Base-by-base conservation (phyloP, 2,888 invertebrate genomes). In the Oxystoma pomonae region DNA sequence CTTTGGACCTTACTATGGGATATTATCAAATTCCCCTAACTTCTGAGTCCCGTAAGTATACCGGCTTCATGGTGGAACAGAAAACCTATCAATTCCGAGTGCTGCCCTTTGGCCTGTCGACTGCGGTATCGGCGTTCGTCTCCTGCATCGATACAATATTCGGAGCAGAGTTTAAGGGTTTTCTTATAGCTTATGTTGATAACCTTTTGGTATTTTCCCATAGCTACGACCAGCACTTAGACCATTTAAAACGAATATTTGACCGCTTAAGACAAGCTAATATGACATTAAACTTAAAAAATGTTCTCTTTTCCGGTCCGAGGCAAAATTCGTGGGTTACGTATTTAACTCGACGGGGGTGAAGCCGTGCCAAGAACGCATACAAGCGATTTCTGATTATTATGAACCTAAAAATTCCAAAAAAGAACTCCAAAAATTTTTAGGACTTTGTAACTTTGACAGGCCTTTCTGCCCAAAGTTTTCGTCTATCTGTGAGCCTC, bases 21-120 rank as follows among this genome's bases (percentile, higher is more conserved):
- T 73, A 72, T 59, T 71, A 70, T 70, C 72, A 72, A 22, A 61
- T 19, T 61, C 62, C 17, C 62, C 2, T 21, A n/a, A n/a, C n/a
- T n/a, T n/a, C n/a, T n/a, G n/a, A n/a, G n/a, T n/a, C n/a, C n/a
- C n/a, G n/a, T n/a, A n/a, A n/a, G n/a, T n/a, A n/a, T n/a, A n/a
- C n/a, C n/a, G n/a, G n/a, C n/a, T n/a, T n/a, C n/a, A n/a, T n/a
- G n/a, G n/a, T n/a, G n/a, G n/a, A n/a, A n/a, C n/a, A n/a, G n/a
- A n/a, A n/a, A n/a, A n/a, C n/a, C n/a, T n/a, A n/a, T n/a, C n/a
- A n/a, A n/a, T n/a, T n/a, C n/a, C n/a, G n/a, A n/a, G n/a, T n/a
- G n/a, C n/a, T n/a, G n/a, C n/a, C n/a, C n/a, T n/a, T n/a, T n/a
- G n/a, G n/a, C 59, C 64, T 71, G 55, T 61, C 66, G n/a, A 19